Conservation (phyloP, 1,140 invertebrate species). For the Trichonephila clavata region DNA sequence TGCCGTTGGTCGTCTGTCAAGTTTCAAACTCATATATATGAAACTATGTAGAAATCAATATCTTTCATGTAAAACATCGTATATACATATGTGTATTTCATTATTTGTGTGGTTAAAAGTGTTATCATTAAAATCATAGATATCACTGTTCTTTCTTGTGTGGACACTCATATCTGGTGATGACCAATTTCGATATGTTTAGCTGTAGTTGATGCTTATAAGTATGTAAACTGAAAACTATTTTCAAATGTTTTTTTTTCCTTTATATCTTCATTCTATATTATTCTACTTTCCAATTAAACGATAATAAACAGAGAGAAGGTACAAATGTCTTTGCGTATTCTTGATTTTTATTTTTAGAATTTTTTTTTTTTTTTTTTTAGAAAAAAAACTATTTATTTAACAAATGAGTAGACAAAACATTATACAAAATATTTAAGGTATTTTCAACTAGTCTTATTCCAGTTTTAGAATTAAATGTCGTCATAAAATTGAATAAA, state of each 20-base stretch:
- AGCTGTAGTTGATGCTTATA: conserved; percentile 60
- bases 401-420: no score
- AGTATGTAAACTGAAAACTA: conserved; percentile 41
- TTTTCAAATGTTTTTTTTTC: conserved; percentile 29
- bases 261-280: conserved; percentile 31
- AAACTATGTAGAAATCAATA: conserved; percentile 7
- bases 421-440: no score
- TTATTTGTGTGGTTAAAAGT: conserved; percentile 41
- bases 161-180: background rate
- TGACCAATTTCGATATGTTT: conserved; percentile 25
- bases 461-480: no score
- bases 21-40: background rate
- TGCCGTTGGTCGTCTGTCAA: background rate
- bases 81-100: conserved; percentile 11
- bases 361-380: no score
- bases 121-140: conserved; percentile 32
- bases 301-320: background rate
- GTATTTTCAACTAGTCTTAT: no score
- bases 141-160: conserved; percentile 17
- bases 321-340: background rate
- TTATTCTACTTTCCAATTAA: conserved; percentile 40
- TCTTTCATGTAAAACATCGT: conserved; percentile 33
- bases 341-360: no score
- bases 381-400: no score
- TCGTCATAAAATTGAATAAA: no score